phyloP scores from a whole-genome alignment of 2,888 invertebrate species.

The Nephrocerus scutellatus region DNA sequence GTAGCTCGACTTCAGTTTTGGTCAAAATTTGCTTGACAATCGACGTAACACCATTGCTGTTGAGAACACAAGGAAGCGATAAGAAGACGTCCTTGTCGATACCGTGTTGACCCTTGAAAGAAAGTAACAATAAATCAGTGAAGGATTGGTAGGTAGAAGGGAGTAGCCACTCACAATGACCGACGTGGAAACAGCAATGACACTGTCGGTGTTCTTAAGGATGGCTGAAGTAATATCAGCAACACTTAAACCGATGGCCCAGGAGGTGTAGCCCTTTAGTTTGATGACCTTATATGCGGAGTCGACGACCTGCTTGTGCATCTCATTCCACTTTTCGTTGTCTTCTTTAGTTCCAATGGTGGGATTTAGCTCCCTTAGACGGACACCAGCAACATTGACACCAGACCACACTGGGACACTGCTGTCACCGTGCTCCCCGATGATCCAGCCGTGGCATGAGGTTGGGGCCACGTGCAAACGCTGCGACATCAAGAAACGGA shows the following conservation, averaged over 20 bases:
- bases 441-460: conserved; percentile 78
- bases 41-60: conserved; percentile 59
- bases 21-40: conserved; percentile 63
- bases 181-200: conserved; percentile 67
- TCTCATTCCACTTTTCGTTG: conserved; percentile 62
- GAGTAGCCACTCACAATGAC: conserved; percentile 55
- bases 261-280: conserved; percentile 77
- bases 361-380: conserved; percentile 63
- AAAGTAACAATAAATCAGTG: conserved; percentile 40
- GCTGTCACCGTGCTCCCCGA: conserved; percentile 85
- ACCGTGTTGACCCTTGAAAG: conserved; percentile 53
- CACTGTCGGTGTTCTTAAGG: conserved; percentile 59
- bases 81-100: conserved; percentile 72
- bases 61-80: conserved; percentile 71
- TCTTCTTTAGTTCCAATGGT: conserved; percentile 62
- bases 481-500: conserved; percentile 74
- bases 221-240: conserved; percentile 60
- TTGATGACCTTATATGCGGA: conserved; percentile 73
- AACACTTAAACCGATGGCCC: conserved; percentile 74
- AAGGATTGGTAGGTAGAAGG: conserved; percentile 77
- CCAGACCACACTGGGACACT: conserved; percentile 86
- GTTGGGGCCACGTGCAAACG: conserved; percentile 67
- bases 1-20: conserved; percentile 51
- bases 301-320: conserved; percentile 67
- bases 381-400: conserved; percentile 77